Evolutionary conservation across 2,888 invertebrate species (phyloP).

Genomic region (Zaprionus bogoriensis): DNA sequence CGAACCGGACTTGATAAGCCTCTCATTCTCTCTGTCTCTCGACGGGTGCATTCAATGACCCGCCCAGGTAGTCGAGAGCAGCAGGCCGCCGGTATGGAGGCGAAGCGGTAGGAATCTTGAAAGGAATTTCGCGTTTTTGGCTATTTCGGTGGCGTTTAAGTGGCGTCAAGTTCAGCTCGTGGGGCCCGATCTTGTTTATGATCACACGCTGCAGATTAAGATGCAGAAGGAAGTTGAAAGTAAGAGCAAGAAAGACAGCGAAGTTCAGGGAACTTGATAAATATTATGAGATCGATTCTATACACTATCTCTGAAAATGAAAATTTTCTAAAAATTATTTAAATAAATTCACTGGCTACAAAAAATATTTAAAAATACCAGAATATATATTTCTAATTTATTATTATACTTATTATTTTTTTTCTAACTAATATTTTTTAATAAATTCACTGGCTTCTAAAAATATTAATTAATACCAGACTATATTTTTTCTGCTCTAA

Average conservation of each 20-base stretch:
- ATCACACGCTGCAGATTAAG: conserved; percentile 49
- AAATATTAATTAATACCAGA: no score
- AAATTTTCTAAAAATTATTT: no score
- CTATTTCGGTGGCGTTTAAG: conserved; percentile 66
- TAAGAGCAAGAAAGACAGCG: not conserved
- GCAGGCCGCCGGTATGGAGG: not conserved
- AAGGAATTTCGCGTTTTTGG: conserved; percentile 52
- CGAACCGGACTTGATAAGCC: conserved; percentile 43
- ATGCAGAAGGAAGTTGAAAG: conserved; percentile 11
- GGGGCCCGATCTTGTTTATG: conserved; percentile 52
- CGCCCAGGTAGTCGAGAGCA: conserved; percentile 40
- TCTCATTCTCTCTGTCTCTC: no score
- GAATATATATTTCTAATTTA: no score
- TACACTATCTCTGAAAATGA: no score
- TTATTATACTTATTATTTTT: no score
- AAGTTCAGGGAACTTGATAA: not conserved
- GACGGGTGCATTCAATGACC: conserved; percentile 69
- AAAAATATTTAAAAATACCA: no score
- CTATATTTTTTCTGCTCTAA: no score
- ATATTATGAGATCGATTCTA: no score
- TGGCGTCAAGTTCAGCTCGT: conserved; percentile 51
- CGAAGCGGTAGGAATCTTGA: conserved; percentile 5
- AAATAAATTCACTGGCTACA: no score
- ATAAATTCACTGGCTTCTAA: no score
- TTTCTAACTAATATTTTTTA: no score